Conservation (phyloP, 2,888 invertebrate genomes). For the Drosophila melanocephala region DNA sequence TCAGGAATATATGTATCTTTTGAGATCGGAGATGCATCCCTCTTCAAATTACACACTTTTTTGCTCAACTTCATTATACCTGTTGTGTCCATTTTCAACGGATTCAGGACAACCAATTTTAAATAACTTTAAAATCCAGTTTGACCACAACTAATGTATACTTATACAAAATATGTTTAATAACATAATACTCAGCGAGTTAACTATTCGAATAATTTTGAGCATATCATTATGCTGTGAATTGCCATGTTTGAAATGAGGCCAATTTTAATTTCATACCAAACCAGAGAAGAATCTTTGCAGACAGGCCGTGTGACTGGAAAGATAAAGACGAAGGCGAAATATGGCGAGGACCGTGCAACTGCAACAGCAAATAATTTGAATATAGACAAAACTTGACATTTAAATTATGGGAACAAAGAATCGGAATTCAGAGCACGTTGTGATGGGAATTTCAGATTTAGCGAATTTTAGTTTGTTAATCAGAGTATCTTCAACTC, state of each 20-base stretch:
- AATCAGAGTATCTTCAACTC: not conserved
- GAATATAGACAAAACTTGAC: constrained; percentile 85
- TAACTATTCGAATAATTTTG: not conserved
- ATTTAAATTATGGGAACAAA: constrained; percentile 85
- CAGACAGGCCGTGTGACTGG: constrained; percentile 60
- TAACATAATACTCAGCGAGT: constrained; percentile 2
- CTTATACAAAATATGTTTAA: not conserved
- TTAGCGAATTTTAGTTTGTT: not conserved
- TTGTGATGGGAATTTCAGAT: not conserved
- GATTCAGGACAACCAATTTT: not conserved
- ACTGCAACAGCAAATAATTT: constrained; percentile 68
- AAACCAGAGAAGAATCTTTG: constrained; percentile 33
- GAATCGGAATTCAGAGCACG: constrained; percentile 50
- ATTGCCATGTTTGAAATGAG: constrained; percentile 35
- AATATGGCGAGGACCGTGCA: constrained; percentile 7
- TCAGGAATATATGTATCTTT: not conserved
- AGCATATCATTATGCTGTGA: not conserved
- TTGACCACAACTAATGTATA: not conserved
- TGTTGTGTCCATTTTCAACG: not conserved
- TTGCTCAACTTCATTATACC: not conserved
- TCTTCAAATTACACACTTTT: not conserved
- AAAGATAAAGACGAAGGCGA: constrained; percentile 28
- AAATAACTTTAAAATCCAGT: not conserved
- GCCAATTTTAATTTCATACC: constrained; percentile 72
- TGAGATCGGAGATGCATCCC: accelerated